These are phyloP conservation scores for Serilophus lunatus DNA, from an alignment of 2,113 vertebrate species.

Conservation along the genomic window DNA sequence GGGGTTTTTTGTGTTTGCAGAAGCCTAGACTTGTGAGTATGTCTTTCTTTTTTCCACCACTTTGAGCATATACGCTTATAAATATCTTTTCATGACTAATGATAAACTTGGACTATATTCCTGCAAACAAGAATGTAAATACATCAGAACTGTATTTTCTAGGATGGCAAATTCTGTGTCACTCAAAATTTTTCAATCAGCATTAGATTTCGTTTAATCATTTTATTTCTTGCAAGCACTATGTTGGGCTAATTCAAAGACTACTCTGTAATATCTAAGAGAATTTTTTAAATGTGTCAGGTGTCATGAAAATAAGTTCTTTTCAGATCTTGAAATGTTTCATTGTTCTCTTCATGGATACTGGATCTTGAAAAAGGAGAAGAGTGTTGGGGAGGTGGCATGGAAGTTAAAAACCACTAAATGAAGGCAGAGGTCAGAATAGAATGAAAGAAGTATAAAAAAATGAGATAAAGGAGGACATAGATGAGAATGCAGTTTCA, in stretches of 20 bases:
- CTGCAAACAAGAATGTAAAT: background rate
- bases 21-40: background rate
- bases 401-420: background rate
- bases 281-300: background rate
- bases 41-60: background rate
- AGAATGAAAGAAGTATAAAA: background rate
- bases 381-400: fast-evolving
- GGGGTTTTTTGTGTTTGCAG: background rate
- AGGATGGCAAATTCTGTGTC: background rate
- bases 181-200: background rate
- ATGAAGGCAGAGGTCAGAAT: background rate
- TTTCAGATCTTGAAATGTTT: background rate
- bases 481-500: background rate
- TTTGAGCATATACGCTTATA: background rate
- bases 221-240: background rate
- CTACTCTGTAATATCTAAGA: background rate
- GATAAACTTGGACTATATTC: background rate
- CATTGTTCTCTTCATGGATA: background rate
- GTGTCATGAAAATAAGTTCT: background rate
- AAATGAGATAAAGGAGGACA: background rate
- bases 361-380: background rate
- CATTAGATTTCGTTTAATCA: background rate
- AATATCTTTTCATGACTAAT: background rate
- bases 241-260: background rate
- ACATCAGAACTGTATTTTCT: background rate